Evolutionary conservation across 2,113 vertebrate species (phyloP).

Genomic region (Rostratula benghalensis): DNA sequence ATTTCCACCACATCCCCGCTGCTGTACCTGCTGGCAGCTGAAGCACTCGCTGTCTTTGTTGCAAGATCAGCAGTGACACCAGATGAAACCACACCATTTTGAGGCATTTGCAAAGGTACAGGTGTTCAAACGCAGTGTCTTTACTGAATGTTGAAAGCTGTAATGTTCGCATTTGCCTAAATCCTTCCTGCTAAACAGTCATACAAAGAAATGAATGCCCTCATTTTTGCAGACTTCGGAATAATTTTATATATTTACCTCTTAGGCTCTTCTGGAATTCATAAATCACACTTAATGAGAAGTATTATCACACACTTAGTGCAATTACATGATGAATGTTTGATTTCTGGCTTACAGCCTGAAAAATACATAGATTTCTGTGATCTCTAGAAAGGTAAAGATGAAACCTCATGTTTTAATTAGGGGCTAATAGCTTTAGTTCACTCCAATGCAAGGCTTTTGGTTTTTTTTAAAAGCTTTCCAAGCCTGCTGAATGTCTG

Average conservation of each 20-base stretch:
- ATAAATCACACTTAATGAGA: conserved; percentile 65
- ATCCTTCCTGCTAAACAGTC: background rate
- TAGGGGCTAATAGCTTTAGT: conserved; percentile 61
- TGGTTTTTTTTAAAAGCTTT: conserved; percentile 39
- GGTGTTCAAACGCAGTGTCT: background rate
- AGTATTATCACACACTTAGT: conserved; percentile 55
- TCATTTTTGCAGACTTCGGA: conserved; percentile 47
- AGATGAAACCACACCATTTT: background rate
- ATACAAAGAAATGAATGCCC: conserved; percentile 6
- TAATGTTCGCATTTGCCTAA: background rate
- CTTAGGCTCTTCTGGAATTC: conserved; percentile 36
- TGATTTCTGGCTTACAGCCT: conserved; percentile 60
- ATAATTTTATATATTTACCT: conserved; percentile 61
- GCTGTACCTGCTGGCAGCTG: background rate
- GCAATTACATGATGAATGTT: conserved; percentile 62
- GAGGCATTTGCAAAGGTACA: background rate
- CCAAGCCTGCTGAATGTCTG: conserved; percentile 9
- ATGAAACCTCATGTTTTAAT: conserved; percentile 60
- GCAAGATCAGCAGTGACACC: background rate
- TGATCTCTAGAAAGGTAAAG: conserved; percentile 64
- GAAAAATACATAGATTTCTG: conserved; percentile 66
- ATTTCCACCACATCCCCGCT: background rate
- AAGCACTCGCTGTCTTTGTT: background rate
- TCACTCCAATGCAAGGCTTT: conserved; percentile 34
- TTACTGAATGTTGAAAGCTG: background rate